These are phyloP conservation scores for Aricia agestis DNA, from an alignment of 1,140 invertebrate genomes.

Conservation along the genomic window DNA sequence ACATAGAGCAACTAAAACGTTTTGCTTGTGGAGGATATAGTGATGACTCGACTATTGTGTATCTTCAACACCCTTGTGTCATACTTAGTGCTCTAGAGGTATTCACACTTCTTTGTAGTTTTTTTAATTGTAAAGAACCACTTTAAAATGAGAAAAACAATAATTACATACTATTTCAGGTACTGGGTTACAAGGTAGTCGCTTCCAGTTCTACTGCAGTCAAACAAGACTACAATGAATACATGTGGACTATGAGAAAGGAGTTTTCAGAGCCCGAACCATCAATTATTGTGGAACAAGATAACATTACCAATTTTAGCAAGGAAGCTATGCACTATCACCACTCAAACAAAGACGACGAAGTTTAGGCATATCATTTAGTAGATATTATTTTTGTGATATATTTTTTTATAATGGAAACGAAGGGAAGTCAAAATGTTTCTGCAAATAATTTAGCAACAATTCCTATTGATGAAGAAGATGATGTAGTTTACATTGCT, in stretches of 20 bases:
- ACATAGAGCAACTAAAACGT: slow-evolving; percentile 86
- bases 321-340: slow-evolving; percentile 75
- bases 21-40: slow-evolving; percentile 88
- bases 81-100: slow-evolving; percentile 89
- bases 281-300: slow-evolving; percentile 77
- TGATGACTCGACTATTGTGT: slow-evolving; percentile 88
- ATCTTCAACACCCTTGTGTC: slow-evolving; percentile 90
- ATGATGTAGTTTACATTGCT: slow-evolving; percentile 81
- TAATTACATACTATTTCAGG: slow-evolving; percentile 62
- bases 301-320: slow-evolving; percentile 78
- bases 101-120: slow-evolving; percentile 25
- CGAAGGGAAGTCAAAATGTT: slow-evolving; percentile 54
- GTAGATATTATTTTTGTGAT: slow-evolving; percentile 29
- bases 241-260: slow-evolving; percentile 94
- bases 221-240: slow-evolving; percentile 91
- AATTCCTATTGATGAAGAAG: slow-evolving; percentile 57
- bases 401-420: slow-evolving; percentile 54
- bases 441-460: slow-evolving; percentile 49
- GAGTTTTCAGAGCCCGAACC: slow-evolving; percentile 89
- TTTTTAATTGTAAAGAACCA: not conserved
- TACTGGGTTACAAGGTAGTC: slow-evolving; percentile 90
- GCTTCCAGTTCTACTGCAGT: slow-evolving; percentile 89
- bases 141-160: not conserved
- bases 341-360: slow-evolving; percentile 65
- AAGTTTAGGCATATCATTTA: slow-evolving; percentile 53